These are phyloP conservation scores for Drosophila nigritarsus DNA, from an alignment of 2,888 invertebrate species.

Conservation along the genomic window DNA sequence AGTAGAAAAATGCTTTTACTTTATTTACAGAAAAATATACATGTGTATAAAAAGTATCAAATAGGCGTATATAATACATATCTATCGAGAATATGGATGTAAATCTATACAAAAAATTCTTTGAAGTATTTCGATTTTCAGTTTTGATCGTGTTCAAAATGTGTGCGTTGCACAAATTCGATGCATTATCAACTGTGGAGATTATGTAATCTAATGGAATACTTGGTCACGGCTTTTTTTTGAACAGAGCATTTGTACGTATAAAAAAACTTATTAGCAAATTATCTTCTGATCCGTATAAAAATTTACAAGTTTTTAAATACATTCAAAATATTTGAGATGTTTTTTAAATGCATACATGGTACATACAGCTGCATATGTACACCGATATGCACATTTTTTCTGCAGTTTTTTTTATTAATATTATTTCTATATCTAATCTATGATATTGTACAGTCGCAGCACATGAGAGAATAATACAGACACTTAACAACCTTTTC, in stretches of 20 bases:
- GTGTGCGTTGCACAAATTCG: conserved; percentile 39
- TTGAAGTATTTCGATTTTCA: conserved; percentile 3
- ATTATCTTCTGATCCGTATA: conserved; percentile 30
- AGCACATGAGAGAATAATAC: conserved; percentile 85
- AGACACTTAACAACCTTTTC: conserved; percentile 84
- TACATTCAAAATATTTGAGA: conserved; percentile 43
- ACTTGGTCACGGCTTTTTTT: conserved; percentile 14
- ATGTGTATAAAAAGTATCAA: conserved; percentile 30
- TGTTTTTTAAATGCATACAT: conserved; percentile 46
- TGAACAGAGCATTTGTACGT: conserved; percentile 9
- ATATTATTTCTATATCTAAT: conserved; percentile 24
- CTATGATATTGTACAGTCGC: conserved; percentile 85
- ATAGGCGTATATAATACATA: conserved; percentile 29
- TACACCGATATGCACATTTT: conserved; percentile 23
- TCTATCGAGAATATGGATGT: conserved; percentile 7
- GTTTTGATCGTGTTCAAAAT: conserved; percentile 10
- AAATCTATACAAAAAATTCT: conserved; percentile 4
- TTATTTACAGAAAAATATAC: conserved; percentile 49
- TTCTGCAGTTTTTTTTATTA: background rate
- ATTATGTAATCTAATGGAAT: conserved; percentile 22
- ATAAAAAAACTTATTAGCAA: conserved; percentile 23
- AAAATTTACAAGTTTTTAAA: conserved; percentile 37
- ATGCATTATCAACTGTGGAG: conserved; percentile 7
- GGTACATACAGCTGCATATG: conserved; percentile 25
- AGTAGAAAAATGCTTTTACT: conserved; percentile 45